These are phyloP conservation scores for Galeruca laticollis DNA, from an alignment of 2,888 invertebrate species.

Conservation along the genomic window DNA sequence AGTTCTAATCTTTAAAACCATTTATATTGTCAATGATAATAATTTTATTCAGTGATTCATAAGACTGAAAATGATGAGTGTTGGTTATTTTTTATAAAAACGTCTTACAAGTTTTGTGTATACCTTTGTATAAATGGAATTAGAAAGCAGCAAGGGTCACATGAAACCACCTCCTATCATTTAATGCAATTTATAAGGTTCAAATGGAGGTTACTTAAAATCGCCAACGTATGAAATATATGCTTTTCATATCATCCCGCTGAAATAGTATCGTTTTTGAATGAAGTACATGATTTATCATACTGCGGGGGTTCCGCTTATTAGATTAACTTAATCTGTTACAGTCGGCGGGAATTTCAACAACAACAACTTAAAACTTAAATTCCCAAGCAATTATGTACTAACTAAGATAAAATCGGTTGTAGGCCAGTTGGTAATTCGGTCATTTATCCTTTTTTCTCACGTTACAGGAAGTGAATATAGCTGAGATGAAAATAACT, in stretches of 20 bases:
- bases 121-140: background rate
- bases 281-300: slow-evolving; percentile 55
- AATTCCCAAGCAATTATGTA: slow-evolving; percentile 60
- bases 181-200: slow-evolving; percentile 23
- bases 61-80: too few relatives aligned
- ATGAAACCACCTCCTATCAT: slow-evolving; percentile 11
- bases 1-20: too few relatives aligned
- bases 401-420: slow-evolving; percentile 57
- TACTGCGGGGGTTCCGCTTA: slow-evolving; percentile 59
- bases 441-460: slow-evolving; percentile 31
- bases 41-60: too few relatives aligned
- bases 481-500: too few relatives aligned
- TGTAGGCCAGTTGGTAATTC: slow-evolving; percentile 39
- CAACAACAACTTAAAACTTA: slow-evolving; percentile 49
- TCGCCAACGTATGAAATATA: slow-evolving; percentile 31
- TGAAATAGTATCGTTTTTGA: slow-evolving; percentile 43
- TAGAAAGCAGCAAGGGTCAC: slow-evolving; percentile 17
- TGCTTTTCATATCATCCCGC: slow-evolving; percentile 35
- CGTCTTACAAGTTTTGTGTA: background rate
- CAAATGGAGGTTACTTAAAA: slow-evolving; percentile 24
- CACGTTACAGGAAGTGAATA: too few relatives aligned
- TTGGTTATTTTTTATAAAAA: background rate
- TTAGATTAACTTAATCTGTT: slow-evolving; percentile 62
- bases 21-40: too few relatives aligned
- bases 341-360: slow-evolving; percentile 55